Evolutionary conservation across 2,888 invertebrate genomes (phyloP).

Genomic region (Eristalinus aeneus): DNA sequence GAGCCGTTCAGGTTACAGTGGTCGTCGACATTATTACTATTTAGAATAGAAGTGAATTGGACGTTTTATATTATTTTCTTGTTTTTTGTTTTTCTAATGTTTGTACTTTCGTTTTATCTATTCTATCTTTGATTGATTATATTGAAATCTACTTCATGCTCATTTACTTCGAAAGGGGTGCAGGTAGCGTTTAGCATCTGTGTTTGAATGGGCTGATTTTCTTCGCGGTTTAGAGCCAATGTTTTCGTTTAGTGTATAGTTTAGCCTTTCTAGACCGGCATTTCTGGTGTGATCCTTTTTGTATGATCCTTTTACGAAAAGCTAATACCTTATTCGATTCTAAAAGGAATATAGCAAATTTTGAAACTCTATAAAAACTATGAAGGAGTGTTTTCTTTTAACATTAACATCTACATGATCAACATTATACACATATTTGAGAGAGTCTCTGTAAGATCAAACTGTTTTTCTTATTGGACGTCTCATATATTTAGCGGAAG

Average conservation of each 20-base stretch:
- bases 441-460: neutral
- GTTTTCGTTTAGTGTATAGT: neutral
- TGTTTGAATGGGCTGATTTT: neutral
- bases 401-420: neutral
- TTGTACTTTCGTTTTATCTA: neutral
- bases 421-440: neutral
- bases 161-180: neutral
- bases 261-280: slow-evolving; percentile 9
- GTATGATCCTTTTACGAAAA: neutral
- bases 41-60: neutral
- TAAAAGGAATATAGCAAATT: neutral
- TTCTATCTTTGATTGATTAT: neutral
- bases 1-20: neutral
- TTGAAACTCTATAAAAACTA: neutral
- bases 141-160: neutral
- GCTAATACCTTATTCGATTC: neutral
- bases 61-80: neutral
- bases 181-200: neutral
- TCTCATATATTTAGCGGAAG: neutral
- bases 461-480: neutral
- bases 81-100: neutral
- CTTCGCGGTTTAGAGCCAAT: neutral
- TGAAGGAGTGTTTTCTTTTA: neutral
- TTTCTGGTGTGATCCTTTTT: slow-evolving; percentile 3
- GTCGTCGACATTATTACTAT: neutral